Conservation (phyloP, 2,797 vertebrate species). For the Chanos chanos region DNA sequence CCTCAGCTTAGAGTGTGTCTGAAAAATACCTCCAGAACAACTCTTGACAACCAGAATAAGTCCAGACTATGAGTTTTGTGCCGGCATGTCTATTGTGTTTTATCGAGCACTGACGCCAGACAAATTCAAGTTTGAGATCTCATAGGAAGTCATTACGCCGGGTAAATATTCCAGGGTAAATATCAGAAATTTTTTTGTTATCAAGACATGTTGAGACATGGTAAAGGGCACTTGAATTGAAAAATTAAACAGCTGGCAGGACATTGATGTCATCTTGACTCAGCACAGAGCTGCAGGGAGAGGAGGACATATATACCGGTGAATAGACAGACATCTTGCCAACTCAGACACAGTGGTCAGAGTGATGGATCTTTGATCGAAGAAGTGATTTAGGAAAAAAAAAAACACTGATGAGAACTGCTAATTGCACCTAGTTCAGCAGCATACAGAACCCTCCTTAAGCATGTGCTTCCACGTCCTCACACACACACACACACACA, state of each 20-base stretch:
- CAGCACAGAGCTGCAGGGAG: too few relatives aligned
- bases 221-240: background rate
- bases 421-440: too few relatives aligned
- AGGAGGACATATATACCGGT: too few relatives aligned
- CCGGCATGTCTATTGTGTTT: conserved; percentile 4
- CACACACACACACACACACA: background rate
- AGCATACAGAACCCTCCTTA: background rate
- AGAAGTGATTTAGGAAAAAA: background rate
- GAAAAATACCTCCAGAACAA: background rate
- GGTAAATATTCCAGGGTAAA: too few relatives aligned
- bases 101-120: conserved; percentile 3
- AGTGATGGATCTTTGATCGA: background rate
- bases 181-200: too few relatives aligned
- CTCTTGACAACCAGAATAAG: background rate
- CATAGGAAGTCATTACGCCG: conserved; percentile 15
- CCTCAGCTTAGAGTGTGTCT: background rate
- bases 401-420: background rate
- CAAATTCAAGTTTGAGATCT: conserved; percentile 5
- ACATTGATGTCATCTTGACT: too few relatives aligned
- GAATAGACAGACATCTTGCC: too few relatives aligned
- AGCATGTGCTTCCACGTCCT: background rate
- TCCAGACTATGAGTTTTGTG: background rate
- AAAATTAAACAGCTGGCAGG: too few relatives aligned
- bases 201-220: too few relatives aligned
- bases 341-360: too few relatives aligned